Conservation (phyloP, 2,113 vertebrate genomes). For the Leptocoma aspasia region DNA sequence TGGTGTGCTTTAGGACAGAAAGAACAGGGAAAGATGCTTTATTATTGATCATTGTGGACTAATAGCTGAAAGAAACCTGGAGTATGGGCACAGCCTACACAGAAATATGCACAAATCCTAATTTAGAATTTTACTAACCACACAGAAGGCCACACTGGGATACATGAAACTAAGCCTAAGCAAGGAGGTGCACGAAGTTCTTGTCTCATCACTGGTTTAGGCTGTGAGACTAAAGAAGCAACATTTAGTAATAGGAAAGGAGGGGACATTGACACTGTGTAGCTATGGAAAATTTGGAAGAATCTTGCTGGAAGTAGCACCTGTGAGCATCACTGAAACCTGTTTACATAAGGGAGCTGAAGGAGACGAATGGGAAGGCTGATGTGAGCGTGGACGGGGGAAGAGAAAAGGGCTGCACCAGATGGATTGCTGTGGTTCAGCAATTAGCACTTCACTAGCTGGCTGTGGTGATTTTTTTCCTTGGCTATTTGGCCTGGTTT, state of each 20-base stretch:
- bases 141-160: neutral
- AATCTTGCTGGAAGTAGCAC: slow-evolving; percentile 11
- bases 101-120: neutral
- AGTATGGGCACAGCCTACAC: neutral
- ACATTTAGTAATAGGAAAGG: neutral
- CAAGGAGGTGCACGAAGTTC: neutral
- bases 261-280: neutral
- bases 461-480: neutral
- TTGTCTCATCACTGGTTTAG: neutral
- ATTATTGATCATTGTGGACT: neutral
- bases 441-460: neutral
- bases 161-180: neutral
- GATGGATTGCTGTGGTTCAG: neutral
- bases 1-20: neutral
- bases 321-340: neutral
- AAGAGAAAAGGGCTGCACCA: neutral
- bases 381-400: neutral
- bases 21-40: neutral
- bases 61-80: neutral
- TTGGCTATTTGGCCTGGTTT: neutral
- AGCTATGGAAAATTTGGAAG: neutral
- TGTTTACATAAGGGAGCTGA: neutral
- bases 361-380: neutral
- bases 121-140: neutral
- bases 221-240: neutral